Evolutionary conservation across 2,888 invertebrate species (phyloP).

Genomic region (Timema cristinae): DNA sequence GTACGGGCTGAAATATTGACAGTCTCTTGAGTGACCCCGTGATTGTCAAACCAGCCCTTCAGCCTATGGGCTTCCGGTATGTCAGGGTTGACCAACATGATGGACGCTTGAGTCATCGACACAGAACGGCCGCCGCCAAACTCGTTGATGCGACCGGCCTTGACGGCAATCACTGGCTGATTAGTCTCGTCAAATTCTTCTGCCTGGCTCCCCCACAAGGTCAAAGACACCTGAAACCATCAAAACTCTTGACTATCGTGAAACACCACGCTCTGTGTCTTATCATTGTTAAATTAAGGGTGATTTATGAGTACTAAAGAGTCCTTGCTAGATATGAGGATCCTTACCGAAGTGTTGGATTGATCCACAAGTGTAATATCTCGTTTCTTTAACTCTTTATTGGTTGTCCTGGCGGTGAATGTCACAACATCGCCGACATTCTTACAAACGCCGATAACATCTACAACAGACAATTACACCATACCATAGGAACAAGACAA

Average conservation of each 20-base stretch:
- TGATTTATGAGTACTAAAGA: too few species aligned
- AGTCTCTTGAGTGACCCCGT: constrained; percentile 59
- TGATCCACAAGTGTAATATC: constrained; percentile 85
- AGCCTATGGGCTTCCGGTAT: constrained; percentile 78
- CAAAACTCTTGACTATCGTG: not conserved
- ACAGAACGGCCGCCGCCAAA: constrained; percentile 78
- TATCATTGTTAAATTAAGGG: not conserved
- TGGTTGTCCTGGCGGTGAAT: constrained; percentile 67
- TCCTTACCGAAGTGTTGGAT: constrained; percentile 64
- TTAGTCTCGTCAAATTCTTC: constrained; percentile 72
- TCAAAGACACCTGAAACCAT: constrained; percentile 62
- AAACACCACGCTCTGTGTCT: too few species aligned
- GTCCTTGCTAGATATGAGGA: not conserved
- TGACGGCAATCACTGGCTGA: constrained; percentile 80
- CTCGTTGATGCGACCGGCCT: constrained; percentile 80
- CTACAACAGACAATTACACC: constrained; percentile 48
- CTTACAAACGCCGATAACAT: constrained; percentile 87
- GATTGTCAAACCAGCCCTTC: constrained; percentile 88
- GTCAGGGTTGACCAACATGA: constrained; percentile 82
- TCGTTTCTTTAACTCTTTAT: constrained; percentile 82
- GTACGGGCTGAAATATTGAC: constrained; percentile 59
- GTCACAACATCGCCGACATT: constrained; percentile 64
- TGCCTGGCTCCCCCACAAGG: constrained; percentile 89
- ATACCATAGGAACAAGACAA: constrained; percentile 10
- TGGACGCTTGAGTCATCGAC: constrained; percentile 52